Percentiles rank a stretch among this genome's conserved stretches.
Evolutionary conservation across 2,113 vertebrate genomes (phyloP).

Genomic region (Myotis davidii): DNA sequence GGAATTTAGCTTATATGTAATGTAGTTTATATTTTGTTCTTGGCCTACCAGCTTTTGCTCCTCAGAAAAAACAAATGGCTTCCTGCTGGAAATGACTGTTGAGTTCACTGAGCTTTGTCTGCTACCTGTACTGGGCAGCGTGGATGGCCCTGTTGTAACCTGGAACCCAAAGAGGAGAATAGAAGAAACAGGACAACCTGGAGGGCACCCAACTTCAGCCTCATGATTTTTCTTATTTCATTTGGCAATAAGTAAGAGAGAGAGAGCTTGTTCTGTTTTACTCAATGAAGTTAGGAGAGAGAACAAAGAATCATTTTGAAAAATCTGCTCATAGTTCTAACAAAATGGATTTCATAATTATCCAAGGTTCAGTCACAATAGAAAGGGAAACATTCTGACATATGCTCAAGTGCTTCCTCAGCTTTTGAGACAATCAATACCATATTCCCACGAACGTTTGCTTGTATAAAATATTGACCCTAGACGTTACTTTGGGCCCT

Average conservation of each 20-base stretch:
- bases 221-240: not conserved
- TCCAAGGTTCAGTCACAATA: conserved; percentile 74
- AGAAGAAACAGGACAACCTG: not conserved
- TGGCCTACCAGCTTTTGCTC: conserved; percentile 6
- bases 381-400: conserved; percentile 65
- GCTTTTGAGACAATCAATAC: conserved; percentile 76
- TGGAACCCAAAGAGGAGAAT: not conserved
- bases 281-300: conserved; percentile 31
- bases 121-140: not conserved
- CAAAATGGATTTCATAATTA: conserved; percentile 68
- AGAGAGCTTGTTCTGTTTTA: conserved; percentile 54
- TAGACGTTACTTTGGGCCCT: conserved; percentile 66
- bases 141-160: not conserved
- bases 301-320: conserved; percentile 68
- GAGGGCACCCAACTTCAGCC: not conserved
- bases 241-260: not conserved
- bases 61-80: not conserved
- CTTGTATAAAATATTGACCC: conserved; percentile 82
- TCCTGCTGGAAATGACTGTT: not conserved
- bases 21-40: not conserved
- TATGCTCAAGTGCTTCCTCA: conserved; percentile 73
- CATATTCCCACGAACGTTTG: conserved; percentile 73
- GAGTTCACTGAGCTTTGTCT: not conserved
- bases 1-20: not conserved
- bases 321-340: conserved; percentile 53